A percentile compares a stretch with the other conserved stretches of the same genome.
Evolutionary conservation across 2,797 vertebrate genomes (phyloP).

Genomic region (Macropodus opercularis): DNA sequence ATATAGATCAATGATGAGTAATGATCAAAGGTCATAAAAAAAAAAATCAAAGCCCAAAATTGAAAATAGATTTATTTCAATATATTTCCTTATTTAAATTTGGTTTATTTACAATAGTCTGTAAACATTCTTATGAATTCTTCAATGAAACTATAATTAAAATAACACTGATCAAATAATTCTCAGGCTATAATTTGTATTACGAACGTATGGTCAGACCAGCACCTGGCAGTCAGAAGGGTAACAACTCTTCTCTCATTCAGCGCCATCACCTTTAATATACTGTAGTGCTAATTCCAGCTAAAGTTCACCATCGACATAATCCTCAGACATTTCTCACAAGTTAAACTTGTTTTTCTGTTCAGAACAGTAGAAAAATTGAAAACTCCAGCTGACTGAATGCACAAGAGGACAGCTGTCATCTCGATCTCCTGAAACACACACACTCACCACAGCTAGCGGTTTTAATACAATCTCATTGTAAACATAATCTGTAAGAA

Average conservation of each 20-base stretch:
- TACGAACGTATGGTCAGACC: neutral
- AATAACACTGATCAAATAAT: conserved; percentile 4
- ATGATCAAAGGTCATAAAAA: neutral
- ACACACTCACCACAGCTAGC: neutral
- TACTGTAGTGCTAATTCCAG: conserved; percentile 8
- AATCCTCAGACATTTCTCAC: conserved; percentile 3
- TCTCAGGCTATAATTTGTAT: conserved; percentile 8
- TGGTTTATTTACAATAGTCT: conserved; percentile 48
- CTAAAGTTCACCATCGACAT: conserved; percentile 6
- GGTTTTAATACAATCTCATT: conserved; percentile 5
- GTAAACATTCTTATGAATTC: conserved; percentile 17
- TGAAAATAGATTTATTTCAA: conserved; percentile 71
- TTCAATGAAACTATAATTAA: neutral
- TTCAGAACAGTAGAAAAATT: conserved; percentile 6
- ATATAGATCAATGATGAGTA: no score
- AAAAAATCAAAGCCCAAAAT: conserved; percentile 4
- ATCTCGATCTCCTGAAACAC: no score
- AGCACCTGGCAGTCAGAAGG: conserved; percentile 1
- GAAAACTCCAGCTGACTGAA: neutral
- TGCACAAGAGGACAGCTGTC: neutral
- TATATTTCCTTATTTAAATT: conserved; percentile 40
- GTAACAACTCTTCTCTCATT: conserved; percentile 20
- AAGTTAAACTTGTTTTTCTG: neutral
- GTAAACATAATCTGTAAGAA: conserved; percentile 48
- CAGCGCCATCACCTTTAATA: neutral